Percentiles rank a stretch among this genome's conserved stretches.
Conservation (phyloP, 2,888 invertebrate species). For the Agrotis segetum region DNA sequence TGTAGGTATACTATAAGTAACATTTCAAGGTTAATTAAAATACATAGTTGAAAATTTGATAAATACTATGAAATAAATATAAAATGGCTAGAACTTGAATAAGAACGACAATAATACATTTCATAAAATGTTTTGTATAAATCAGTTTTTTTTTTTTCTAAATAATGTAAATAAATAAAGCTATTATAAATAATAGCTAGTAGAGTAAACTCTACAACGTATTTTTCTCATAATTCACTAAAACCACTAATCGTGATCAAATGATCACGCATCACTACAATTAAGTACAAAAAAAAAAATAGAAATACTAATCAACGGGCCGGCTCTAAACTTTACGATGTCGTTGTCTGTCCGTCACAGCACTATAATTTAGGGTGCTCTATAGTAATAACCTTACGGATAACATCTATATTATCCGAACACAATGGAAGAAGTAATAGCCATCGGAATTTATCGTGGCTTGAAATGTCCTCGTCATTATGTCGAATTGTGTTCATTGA, state of each 20-base stretch:
- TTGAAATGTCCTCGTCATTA: constrained; percentile 53
- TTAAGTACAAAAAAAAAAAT: constrained; percentile 31
- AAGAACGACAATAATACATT: too few relatives aligned
- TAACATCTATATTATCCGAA: constrained; percentile 69
- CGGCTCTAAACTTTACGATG: constrained; percentile 59
- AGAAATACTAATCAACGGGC: constrained; percentile 54
- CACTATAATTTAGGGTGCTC: constrained; percentile 67
- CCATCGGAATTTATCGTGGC: constrained; percentile 43
- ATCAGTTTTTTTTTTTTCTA: too few relatives aligned
- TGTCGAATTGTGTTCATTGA: constrained; percentile 7
- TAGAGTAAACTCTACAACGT: not conserved
- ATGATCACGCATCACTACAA: not conserved
- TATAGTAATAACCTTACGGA: constrained; percentile 67
- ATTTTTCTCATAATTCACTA: not conserved
- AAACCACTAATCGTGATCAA: too few relatives aligned
- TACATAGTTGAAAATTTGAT: too few relatives aligned
- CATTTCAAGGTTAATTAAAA: not conserved
- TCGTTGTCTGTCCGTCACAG: constrained; percentile 60
- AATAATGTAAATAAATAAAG: not conserved
- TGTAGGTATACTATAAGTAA: not conserved
- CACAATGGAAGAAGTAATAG: constrained; percentile 55
- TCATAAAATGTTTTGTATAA: too few relatives aligned
- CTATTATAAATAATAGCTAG: too few relatives aligned
- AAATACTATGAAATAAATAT: too few relatives aligned
- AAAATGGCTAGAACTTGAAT: too few relatives aligned